phyloP scores from a whole-genome alignment of 1,140 invertebrate genomes.

The Microplitis mediator region DNA sequence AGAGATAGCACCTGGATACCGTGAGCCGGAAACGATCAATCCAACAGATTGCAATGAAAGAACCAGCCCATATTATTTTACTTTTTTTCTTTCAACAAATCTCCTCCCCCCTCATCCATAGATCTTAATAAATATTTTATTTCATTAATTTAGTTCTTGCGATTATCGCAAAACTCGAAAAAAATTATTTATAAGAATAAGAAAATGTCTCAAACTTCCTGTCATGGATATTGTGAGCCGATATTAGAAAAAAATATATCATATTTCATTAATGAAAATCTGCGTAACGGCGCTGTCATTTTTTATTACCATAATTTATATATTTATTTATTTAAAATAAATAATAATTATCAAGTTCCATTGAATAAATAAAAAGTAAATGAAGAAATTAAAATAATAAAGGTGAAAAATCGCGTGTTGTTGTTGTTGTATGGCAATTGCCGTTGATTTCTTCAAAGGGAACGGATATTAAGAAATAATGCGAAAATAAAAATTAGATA shows the following conservation, averaged over 20 bases:
- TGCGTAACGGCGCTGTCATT: too few species aligned
- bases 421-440: conserved; percentile 44
- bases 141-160: background rate
- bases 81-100: background rate
- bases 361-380: background rate
- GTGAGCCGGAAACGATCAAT: conserved; percentile 34
- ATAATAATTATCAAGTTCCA: background rate
- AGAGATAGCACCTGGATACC: conserved; percentile 29
- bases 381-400: background rate
- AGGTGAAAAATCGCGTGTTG: conserved; percentile 32
- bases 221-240: too few species aligned
- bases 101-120: background rate
- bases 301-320: too few species aligned
- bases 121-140: background rate
- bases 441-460: conserved; percentile 57
- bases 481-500: conserved; percentile 32
- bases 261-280: too few species aligned
- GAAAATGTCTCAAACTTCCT: background rate
- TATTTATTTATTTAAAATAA: too few species aligned
- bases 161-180: background rate
- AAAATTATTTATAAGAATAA: background rate
- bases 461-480: conserved; percentile 58
- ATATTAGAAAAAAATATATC: too few species aligned
- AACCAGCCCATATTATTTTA: conserved; percentile 8
- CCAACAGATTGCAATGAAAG: conserved; percentile 31